Evolutionary conservation across 2,797 vertebrate genomes (phyloP), one percentile per base, ranked within the genome.

Genomic region (Cephalopachus bancanus): DNA sequence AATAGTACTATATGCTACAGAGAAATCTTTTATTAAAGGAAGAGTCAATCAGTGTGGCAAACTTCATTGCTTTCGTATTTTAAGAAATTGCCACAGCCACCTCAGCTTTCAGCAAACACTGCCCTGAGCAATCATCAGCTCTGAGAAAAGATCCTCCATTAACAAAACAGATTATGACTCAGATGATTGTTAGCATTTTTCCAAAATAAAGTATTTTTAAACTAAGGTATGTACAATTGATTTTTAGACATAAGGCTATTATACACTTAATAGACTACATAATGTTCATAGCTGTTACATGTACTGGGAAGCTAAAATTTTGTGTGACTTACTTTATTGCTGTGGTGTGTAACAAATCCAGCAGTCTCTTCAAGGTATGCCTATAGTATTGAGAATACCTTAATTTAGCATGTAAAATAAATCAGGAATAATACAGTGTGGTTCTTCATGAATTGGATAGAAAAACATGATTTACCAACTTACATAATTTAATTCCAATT

Each of bases 361-460:
- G 44, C 19, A n/a, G 7, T 57, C 33, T 14, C 75, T n/a, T 78
- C 28, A 78, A 59, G 53, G 20, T 33, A 79, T 9, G 30, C 7
- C 7, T 59, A 17, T 80, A 60, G 17, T 80, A 60, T 44, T 78
- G 62, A 55, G 7, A 92, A 44, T 7, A 91, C 4, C 1, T 65
- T 67, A 87, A 65, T 83, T 93, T 79, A 51, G 93, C 84, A 91
- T 55, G 2, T 26, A 90, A 95, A 92, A 69, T 80, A 84, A 62
- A 60, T 85, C 44, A 10, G 3, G 19, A 10, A 83, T 59, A 89
- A 51, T 10, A 71, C 8, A 88, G 5, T 59, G n/a, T 55, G 30
- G 1, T 20, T 93, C 37, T 65, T 72, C 3, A 91, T 49, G 10
- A 64, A 55, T 17, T 79, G 10, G 10, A 81, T 8, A 90, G 44